Evolutionary conservation across 2,888 invertebrate genomes (phyloP).

Genomic region (Torymus tubicola): DNA sequence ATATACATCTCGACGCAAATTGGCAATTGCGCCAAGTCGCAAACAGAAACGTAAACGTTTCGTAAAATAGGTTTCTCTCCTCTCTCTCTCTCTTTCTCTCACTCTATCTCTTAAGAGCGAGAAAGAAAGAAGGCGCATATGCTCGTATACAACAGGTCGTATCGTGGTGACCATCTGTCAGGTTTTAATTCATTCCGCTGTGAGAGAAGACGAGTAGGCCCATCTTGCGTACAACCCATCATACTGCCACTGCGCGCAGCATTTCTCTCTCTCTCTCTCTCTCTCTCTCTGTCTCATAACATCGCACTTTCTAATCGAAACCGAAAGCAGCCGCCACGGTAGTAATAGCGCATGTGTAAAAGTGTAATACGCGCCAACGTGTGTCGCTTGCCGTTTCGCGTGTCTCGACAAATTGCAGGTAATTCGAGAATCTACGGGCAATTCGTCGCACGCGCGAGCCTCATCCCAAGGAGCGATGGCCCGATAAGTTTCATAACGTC

Average conservation of each 20-base stretch:
- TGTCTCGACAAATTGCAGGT: conserved; percentile 19
- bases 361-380: conserved; percentile 10
- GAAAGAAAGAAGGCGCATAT: background rate
- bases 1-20: background rate
- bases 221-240: background rate
- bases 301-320: conserved; percentile 52
- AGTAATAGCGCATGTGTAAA: background rate
- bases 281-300: conserved; percentile 16
- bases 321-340: no score
- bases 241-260: background rate
- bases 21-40: background rate
- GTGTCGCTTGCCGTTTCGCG: background rate
- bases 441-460: no score
- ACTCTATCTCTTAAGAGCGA: background rate
- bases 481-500: no score
- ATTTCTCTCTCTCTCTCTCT: background rate
- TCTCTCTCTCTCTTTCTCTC: no score
- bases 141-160: background rate
- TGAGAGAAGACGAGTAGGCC: background rate
- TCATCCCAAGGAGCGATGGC: no score
- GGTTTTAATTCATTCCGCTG: conserved; percentile 37
- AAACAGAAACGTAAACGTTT: background rate
- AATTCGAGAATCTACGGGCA: background rate
- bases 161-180: conserved; percentile 33
- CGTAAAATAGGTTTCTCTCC: no score